A percentile compares a stretch with the other conserved stretches of the same genome.
These are phyloP conservation scores for Antigone vipio DNA, from an alignment of 2,113 vertebrate genomes.

Conservation along the genomic window DNA sequence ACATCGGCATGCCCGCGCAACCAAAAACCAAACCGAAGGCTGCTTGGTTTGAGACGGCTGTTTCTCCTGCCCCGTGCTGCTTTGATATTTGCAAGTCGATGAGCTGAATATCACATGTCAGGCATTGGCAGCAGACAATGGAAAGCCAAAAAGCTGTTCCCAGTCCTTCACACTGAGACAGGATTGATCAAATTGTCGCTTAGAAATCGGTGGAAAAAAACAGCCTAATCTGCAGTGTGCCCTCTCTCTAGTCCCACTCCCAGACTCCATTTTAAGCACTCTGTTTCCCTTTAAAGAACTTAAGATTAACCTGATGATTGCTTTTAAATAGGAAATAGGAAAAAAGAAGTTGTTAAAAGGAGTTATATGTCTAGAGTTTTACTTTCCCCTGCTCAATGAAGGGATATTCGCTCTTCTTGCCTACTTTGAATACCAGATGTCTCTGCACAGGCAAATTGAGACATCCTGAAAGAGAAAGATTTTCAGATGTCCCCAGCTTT, in stretches of 20 bases:
- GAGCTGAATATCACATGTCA: conserved; percentile 4
- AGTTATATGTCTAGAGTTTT: neutral
- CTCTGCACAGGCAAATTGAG: neutral
- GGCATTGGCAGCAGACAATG: neutral
- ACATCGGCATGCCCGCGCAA: fast-evolving
- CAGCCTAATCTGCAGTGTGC: neutral
- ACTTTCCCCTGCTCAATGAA: neutral
- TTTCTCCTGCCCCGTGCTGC: neutral
- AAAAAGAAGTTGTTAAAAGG: neutral
- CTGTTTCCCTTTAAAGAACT: conserved; percentile 11
- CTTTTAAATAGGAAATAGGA: conserved; percentile 20
- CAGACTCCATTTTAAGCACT: conserved; percentile 1
- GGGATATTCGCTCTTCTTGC: neutral
- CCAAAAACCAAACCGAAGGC: neutral
- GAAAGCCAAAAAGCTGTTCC: conserved; percentile 30
- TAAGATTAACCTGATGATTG: conserved; percentile 43
- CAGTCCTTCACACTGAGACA: neutral
- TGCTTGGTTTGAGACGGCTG: neutral
- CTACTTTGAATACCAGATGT: conserved; percentile 39
- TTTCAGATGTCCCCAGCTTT: conserved; percentile 18
- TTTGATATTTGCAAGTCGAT: neutral
- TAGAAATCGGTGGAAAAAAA: neutral
- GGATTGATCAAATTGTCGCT: conserved; percentile 39
- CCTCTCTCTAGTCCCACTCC: neutral
- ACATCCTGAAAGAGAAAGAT: conserved; percentile 1